phyloP scores from a whole-genome alignment of 2,113 vertebrate genomes.

The Tricholaema leucomelas region DNA sequence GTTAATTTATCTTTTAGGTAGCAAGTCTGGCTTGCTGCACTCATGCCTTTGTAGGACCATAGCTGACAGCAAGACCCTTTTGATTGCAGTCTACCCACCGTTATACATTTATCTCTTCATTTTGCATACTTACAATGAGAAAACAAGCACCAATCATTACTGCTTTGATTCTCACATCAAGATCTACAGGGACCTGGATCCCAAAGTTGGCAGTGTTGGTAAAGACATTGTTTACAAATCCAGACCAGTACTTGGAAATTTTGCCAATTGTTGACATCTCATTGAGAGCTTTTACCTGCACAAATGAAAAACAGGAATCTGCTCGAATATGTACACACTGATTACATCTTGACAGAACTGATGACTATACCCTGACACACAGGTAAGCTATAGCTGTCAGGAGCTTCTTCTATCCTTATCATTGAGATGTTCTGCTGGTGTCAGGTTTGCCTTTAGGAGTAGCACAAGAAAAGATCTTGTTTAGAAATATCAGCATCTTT shows the following conservation, averaged over 20 bases:
- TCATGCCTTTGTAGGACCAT: not conserved
- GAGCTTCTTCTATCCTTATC: not conserved
- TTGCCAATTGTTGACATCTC: constrained; percentile 91
- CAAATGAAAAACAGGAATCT: not conserved
- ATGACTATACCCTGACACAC: not conserved
- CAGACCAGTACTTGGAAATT: constrained; percentile 98
- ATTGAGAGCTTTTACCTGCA: constrained; percentile 87
- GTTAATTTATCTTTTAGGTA: not conserved
- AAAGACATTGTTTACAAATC: constrained; percentile 90
- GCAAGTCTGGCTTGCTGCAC: not conserved
- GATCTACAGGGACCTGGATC: constrained; percentile 91
- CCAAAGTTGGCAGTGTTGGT: constrained; percentile 96
- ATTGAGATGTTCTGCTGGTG: not conserved
- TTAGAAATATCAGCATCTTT: constrained; percentile 3
- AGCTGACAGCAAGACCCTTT: not conserved
- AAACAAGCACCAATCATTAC: constrained; percentile 95
- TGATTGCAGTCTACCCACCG: not conserved
- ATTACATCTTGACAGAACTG: constrained; percentile 2
- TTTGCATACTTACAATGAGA: constrained; percentile 88
- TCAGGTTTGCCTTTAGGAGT: not conserved
- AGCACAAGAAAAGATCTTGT: not conserved
- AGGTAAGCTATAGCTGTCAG: not conserved
- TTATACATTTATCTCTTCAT: not conserved
- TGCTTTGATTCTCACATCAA: constrained; percentile 95
- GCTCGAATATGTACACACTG: not conserved